Percentiles rank a stretch among this genome's conserved stretches.
Evolutionary conservation across 2,888 invertebrate genomes (phyloP).

Genomic region (Mesorhabditis spiculigera): DNA sequence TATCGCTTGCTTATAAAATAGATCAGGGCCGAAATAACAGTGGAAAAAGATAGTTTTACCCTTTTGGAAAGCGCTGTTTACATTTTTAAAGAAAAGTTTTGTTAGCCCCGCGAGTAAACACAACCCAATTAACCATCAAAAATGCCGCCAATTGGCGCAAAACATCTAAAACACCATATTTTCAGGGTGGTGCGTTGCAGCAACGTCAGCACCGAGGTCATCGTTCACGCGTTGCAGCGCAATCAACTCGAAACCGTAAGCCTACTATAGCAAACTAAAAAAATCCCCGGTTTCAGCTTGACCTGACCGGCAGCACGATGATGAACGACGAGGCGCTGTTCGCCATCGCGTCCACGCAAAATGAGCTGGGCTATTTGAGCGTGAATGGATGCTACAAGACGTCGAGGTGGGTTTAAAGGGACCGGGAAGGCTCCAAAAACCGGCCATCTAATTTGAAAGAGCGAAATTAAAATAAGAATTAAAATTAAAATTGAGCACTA

Average conservation of each 20-base stretch:
- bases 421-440: background rate
- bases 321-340: slow-evolving; percentile 27
- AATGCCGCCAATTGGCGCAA: too few species aligned
- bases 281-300: slow-evolving; percentile 15
- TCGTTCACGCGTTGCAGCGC: slow-evolving; percentile 20
- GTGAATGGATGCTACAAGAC: slow-evolving; percentile 22
- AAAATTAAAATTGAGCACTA: background rate
- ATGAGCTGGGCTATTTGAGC: slow-evolving; percentile 18
- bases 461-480: background rate
- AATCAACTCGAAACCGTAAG: slow-evolving; percentile 14
- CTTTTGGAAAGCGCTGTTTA: too few species aligned
- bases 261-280: background rate
- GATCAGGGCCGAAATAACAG: too few species aligned
- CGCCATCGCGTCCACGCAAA: slow-evolving; percentile 22
- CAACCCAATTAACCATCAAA: too few species aligned
- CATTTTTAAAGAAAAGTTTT: too few species aligned
- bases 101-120: too few species aligned
- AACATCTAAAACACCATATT: too few species aligned
- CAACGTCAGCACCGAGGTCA: background rate
- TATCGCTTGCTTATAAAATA: too few species aligned
- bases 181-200: background rate
- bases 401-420: slow-evolving; percentile 17
- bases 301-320: slow-evolving; percentile 19
- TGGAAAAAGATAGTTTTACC: too few species aligned
- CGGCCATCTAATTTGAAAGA: background rate